Evolutionary conservation across 2,797 vertebrate genomes (phyloP), one percentile per base, ranked within the genome.

Genomic region (Mergus octosetaceus): DNA sequence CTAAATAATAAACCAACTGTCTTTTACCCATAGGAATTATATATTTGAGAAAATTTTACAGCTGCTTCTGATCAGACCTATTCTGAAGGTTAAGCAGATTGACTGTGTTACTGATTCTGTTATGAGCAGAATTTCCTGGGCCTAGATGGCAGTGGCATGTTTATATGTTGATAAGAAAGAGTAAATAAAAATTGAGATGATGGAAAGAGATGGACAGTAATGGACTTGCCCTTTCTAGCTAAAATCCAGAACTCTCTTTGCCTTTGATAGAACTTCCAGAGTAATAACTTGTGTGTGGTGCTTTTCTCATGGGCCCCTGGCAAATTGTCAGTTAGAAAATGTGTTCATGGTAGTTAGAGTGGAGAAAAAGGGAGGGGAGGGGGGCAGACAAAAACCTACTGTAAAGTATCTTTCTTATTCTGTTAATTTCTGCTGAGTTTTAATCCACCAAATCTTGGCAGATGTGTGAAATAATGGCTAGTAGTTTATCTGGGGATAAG

Each of bases 181-280:
- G 84, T 85, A 83, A 93, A 92, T 69, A 89, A 85, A 78, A 83
- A 73, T 47, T 0, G 5, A 91, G 69, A 28, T 76, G 69, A 66
- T 83, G 53, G 72, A 39, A 77, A 47, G 78, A 83, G 75, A 88
- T 86, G 61, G 53, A 5, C 54, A 76, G 68, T 65, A 85, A 93
- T 58, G 51, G 54, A 74, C 66, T 93, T 89, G 76, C 39, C 57
- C 49, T 92, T 91, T 57, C 70, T 61, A 77, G 83, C 41, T 75
- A 49, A 85, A 85, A 90, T 72, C 47, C 64, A 71, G 41, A 92
- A 49, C 21, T 38, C 58, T 34, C 30, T 51, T 53, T 92, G 89
- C 14, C 34, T 91, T 86, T 91, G 72, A 87, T 27, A 94, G 84
- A 79, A 71, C 36, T 93, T 95, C 20, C 27, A 38, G 74, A 83